These are phyloP conservation scores for Chiroxiphia lanceolata DNA, from an alignment of 2,797 vertebrate genomes.

Conservation along the genomic window DNA sequence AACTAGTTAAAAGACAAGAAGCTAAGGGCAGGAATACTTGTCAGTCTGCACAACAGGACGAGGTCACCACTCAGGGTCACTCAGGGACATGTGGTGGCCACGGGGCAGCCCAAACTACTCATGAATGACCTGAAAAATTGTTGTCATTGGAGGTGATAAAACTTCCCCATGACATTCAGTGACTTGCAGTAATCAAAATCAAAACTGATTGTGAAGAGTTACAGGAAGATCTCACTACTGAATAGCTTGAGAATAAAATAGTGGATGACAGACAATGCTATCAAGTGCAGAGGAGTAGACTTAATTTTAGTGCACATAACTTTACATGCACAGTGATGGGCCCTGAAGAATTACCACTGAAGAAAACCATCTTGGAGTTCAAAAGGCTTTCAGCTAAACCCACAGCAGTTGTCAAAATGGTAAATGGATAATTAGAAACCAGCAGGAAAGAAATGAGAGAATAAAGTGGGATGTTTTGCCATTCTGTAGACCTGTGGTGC, in stretches of 20 bases:
- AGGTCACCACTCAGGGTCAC: background rate
- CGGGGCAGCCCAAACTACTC: background rate
- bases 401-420: background rate
- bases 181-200: background rate
- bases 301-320: background rate
- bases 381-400: background rate
- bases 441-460: background rate
- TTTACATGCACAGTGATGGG: background rate
- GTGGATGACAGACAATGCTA: background rate
- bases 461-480: background rate
- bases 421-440: background rate
- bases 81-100: background rate
- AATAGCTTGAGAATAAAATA: background rate
- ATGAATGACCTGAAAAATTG: background rate
- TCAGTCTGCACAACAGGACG: background rate
- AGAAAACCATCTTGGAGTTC: background rate
- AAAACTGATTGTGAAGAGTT: background rate
- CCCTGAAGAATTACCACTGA: background rate
- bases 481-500: fast-evolving
- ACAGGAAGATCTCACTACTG: background rate
- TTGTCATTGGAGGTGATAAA: background rate
- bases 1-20: background rate
- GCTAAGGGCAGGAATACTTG: background rate
- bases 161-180: background rate
- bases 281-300: background rate